A percentile compares a stretch with the other conserved stretches of the same genome.
These are phyloP conservation scores for Cheirogaleus medius DNA, from an alignment of 2,113 vertebrate species.

Conservation along the genomic window DNA sequence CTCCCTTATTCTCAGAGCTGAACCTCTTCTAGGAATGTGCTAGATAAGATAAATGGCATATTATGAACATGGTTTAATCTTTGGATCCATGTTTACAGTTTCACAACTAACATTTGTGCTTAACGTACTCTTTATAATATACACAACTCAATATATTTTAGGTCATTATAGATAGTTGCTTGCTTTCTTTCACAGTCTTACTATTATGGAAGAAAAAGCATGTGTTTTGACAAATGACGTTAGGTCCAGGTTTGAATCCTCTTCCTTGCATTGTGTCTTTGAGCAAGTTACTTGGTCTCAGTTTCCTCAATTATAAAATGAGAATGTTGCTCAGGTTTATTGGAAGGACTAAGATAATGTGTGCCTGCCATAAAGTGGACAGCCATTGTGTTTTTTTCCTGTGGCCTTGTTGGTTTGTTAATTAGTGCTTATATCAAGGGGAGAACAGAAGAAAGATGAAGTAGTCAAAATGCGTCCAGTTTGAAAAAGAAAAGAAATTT, in stretches of 20 bases:
- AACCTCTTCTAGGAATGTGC: constrained; percentile 49
- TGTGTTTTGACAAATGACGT: background rate
- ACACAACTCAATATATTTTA: background rate
- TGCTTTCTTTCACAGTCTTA: background rate
- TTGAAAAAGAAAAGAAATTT: constrained; percentile 6
- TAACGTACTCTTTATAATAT: background rate
- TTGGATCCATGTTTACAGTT: constrained; percentile 32
- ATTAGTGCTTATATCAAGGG: background rate
- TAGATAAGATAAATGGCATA: constrained; percentile 66
- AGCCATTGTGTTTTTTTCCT: background rate
- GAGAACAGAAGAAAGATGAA: background rate
- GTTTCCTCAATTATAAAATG: background rate
- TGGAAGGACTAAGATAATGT: background rate
- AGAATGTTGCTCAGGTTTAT: background rate
- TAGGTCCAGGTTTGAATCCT: constrained; percentile 3
- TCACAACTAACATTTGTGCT: background rate
- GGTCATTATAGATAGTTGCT: background rate
- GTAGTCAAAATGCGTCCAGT: background rate
- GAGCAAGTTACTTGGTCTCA: constrained; percentile 29
- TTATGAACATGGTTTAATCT: constrained; percentile 24
- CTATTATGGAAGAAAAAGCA: background rate
- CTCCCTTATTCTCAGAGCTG: constrained; percentile 63
- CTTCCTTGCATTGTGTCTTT: background rate
- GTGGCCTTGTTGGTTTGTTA: background rate
- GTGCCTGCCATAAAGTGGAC: background rate